Evolutionary conservation across 1,140 invertebrate species (phyloP), one percentile per base, ranked within the genome.

Genomic region (Macrotrachela quadricornifera): DNA sequence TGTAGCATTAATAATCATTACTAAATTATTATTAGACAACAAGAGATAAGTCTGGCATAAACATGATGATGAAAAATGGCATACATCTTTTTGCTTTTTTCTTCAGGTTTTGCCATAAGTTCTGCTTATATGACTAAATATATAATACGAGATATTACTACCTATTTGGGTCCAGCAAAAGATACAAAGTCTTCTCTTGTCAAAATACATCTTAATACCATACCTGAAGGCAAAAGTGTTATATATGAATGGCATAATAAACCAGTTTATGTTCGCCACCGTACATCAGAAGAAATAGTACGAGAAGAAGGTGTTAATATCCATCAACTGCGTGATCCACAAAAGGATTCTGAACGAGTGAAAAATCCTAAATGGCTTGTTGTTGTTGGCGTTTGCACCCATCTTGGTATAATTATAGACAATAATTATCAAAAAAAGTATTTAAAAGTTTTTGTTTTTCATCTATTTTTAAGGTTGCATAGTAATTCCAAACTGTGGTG

Each of bases 231-330:
- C 36, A 88, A 86, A 65, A 85, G 80, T 52, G 78, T 82, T 46
- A 87, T 85, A 9, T 87, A 94, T 21, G 48, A 54, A 69, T 99
- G 92, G 92, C 77, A 87, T 69, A 90, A 90, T 63, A 97, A 96
- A 68, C 91, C 92, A 0, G 68, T 97, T 42, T 97, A 97, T 71
- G 78, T 97, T 56, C 77, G 83, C 60, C 91, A 97, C 71, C 80
- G 82, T 76, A 80, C 80, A 13, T 63, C 73, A 9, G 69, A 73
- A 4, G 88, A 95, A 69, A 87, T 97, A 57, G 67, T 74, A 8
- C 74, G 68, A 1, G 87, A 92, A 69, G 64, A 74, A 51, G 60
- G 68, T 21, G 84, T 92, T 1, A 71, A 83, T 58, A 59, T 92
- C 3, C 62, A 75, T 3, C 62, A 70, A 15, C 74, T 99, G 12